Evolutionary conservation across 2,888 invertebrate genomes (phyloP).

Genomic region (Rhopalosiphum nymphaeae): DNA sequence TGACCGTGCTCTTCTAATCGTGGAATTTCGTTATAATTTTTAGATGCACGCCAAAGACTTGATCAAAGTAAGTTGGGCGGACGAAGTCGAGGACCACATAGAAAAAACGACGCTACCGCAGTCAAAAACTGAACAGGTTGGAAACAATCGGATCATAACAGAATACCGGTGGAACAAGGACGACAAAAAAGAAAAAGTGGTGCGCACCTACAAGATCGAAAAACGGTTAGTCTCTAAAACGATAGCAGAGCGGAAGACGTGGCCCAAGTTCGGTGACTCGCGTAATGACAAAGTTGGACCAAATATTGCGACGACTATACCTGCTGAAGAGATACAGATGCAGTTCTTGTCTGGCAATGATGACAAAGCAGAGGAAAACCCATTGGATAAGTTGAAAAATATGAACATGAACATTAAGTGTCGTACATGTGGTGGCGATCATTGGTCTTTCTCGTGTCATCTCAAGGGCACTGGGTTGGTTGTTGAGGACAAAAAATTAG

Average conservation of each 20-base stretch:
- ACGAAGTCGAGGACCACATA: constrained; percentile 85
- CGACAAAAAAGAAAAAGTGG: constrained; percentile 87
- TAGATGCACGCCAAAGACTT: constrained; percentile 63
- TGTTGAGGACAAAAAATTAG: constrained; percentile 52
- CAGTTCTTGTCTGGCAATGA: constrained; percentile 91
- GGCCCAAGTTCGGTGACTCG: constrained; percentile 96
- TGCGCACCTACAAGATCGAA: constrained; percentile 93
- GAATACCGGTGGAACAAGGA: constrained; percentile 94
- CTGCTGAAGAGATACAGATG: constrained; percentile 81
- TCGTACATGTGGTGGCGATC: constrained; percentile 92
- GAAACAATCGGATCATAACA: constrained; percentile 91
- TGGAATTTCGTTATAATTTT: background rate
- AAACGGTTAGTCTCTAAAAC: constrained; percentile 90
- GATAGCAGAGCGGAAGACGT: constrained; percentile 92
- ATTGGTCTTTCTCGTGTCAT: constrained; percentile 98
- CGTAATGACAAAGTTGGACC: constrained; percentile 93
- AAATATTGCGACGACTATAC: constrained; percentile 96
- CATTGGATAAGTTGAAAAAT: constrained; percentile 86
- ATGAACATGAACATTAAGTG: constrained; percentile 79
- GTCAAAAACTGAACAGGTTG: constrained; percentile 79
- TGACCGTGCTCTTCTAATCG: background rate
- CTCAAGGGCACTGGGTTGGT: constrained; percentile 76
- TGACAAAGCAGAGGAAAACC: constrained; percentile 87
- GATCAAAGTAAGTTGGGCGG: constrained; percentile 93
- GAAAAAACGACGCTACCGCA: constrained; percentile 79